Base-by-base conservation (phyloP, 1,140 invertebrate species). In the Lasaia peninsularis region DNA sequence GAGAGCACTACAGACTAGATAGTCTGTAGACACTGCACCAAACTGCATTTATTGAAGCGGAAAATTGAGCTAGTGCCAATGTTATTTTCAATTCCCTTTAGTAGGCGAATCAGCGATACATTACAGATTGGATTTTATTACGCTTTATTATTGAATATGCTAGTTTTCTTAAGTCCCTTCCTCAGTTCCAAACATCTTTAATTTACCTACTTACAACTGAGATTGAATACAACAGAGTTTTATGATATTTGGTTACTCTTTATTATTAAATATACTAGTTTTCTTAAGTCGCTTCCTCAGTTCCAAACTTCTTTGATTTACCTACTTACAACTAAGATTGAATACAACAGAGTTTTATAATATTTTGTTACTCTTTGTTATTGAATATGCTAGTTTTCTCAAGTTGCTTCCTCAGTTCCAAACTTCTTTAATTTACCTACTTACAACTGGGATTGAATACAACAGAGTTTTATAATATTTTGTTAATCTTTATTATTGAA, bases 51-150 rank as follows among this genome's bases (percentile, higher is more conserved):
- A 85, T 78, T 75, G 74, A 79, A 60, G 67, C 78, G 65, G 71
- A 78, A 85, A 85, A 82, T 82, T 80, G 78, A 81, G 69, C 69
- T 74, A 75, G 74, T 78, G 79, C 81, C 81, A 82, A 80, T 80
- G 76, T 77, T 79, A 77, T 80, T 80, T 79, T 80, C 77, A 78
- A 84, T 80, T 79, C 71, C 60, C 60, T 68, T 60, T 66, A 62
- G 62, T 63, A 62, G 66, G 53, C 53, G 53, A 62, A 66, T 73
- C 65, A 58, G 63, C 64, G 65, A 69, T 65, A 70, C 65, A 73
- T 70, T 70, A 73, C 71, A 6, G 48, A 57, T 50, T 40, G 34
- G 50, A 55, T 32, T 44, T 54, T 40, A 28, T 24, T 31, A n/a
- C n/a, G 21, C 35, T 31, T 14, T 40, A 12, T 52, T 34, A 52